Evolutionary conservation across 2,113 vertebrate species (phyloP).

Genomic region (Etheostoma spectabile): DNA sequence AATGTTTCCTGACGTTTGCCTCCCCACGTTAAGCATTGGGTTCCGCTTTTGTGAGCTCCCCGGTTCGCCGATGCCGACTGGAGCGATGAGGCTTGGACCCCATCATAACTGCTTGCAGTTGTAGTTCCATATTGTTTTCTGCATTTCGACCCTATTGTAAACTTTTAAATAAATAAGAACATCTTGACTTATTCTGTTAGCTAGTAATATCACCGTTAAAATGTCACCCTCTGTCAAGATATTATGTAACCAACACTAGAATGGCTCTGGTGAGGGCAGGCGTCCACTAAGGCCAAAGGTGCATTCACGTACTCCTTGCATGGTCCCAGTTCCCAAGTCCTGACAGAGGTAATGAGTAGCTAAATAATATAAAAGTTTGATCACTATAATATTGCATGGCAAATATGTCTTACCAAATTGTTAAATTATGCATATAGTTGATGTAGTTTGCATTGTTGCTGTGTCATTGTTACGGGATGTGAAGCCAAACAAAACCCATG

Average conservation of each 20-base stretch:
- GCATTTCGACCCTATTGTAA: neutral
- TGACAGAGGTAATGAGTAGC: neutral
- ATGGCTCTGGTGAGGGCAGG: no score
- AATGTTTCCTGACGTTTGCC: no score
- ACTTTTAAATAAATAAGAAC: neutral
- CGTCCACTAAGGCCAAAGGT: no score
- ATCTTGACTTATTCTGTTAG: neutral
- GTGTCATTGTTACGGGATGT: neutral
- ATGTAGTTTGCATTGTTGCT: neutral
- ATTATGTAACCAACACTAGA: neutral
- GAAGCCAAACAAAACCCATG: neutral
- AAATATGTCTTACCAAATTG: neutral
- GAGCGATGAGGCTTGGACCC: no score
- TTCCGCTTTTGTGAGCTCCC: no score
- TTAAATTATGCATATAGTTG: neutral
- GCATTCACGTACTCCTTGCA: no score
- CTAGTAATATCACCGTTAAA: neutral
- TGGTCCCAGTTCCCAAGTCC: no score
- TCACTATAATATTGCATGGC: neutral
- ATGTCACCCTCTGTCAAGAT: neutral
- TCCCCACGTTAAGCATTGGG: no score
- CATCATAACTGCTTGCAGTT: no score
- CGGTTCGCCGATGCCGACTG: no score
- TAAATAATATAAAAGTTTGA: neutral
- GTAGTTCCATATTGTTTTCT: neutral